These are phyloP conservation scores for Scomber colias DNA, from an alignment of 2,113 vertebrate species.

Conservation along the genomic window DNA sequence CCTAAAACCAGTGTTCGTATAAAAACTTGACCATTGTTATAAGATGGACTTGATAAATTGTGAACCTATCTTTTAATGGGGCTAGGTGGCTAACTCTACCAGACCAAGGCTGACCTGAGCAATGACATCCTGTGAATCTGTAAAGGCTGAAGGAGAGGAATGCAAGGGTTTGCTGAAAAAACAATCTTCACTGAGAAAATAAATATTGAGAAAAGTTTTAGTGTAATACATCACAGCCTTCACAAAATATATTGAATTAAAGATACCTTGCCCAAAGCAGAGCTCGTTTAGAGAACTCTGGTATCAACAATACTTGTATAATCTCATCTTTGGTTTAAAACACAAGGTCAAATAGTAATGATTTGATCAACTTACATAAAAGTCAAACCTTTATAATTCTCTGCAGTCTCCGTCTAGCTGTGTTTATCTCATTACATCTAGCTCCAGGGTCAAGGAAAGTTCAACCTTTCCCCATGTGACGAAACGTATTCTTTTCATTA, in stretches of 20 bases:
- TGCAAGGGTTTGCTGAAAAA: background rate
- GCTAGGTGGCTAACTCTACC: too few species aligned
- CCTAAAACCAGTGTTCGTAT: too few species aligned
- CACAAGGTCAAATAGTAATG: background rate
- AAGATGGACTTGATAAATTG: too few species aligned
- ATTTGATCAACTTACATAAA: constrained; percentile 1
- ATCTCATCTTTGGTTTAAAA: background rate
- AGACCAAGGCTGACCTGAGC: too few species aligned
- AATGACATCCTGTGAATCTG: too few species aligned
- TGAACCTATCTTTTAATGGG: too few species aligned
- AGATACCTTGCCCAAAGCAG: constrained; percentile 33
- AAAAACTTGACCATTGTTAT: too few species aligned
- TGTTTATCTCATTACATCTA: constrained; percentile 20
- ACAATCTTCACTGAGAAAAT: constrained; percentile 29
- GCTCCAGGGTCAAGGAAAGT: constrained; percentile 30
- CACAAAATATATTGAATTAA: constrained; percentile 38
- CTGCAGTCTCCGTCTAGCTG: background rate
- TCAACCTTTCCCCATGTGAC: constrained; percentile 15
- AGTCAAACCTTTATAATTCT: constrained; percentile 1
- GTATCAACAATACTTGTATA: constrained; percentile 15
- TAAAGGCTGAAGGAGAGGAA: background rate
- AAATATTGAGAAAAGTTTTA: constrained; percentile 39
- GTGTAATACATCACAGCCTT: constrained; percentile 39
- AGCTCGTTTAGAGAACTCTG: constrained; percentile 27
- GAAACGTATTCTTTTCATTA: constrained; percentile 32